Conservation (phyloP, 2,888 invertebrate species). For the Germaria angustata region DNA sequence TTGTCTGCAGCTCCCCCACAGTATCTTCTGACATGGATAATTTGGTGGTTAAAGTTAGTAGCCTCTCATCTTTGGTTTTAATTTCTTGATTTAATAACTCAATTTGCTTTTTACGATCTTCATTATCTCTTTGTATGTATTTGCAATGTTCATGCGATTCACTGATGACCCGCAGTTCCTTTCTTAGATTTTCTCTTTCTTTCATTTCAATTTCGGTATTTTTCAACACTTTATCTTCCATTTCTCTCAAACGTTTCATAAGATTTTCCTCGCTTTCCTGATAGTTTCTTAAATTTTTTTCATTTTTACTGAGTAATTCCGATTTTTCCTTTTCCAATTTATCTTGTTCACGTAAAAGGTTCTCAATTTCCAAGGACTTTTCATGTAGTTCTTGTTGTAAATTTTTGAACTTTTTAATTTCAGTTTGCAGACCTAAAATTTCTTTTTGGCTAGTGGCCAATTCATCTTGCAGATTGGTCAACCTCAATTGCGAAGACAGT, state of each 20-base stretch:
- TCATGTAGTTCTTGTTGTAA: constrained; percentile 66
- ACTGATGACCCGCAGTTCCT: constrained; percentile 79
- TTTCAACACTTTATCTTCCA: constrained; percentile 73
- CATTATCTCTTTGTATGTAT: constrained; percentile 74
- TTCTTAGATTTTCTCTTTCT: constrained; percentile 80
- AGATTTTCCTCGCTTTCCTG: constrained; percentile 74
- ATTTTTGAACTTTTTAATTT: constrained; percentile 54
- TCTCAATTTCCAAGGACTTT: constrained; percentile 67
- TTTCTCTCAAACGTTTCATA: constrained; percentile 71
- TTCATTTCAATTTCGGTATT: constrained; percentile 71
- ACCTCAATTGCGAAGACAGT: constrained; percentile 68
- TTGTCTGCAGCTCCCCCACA: constrained; percentile 79
- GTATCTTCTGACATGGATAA: constrained; percentile 71
- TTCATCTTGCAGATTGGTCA: constrained; percentile 70
- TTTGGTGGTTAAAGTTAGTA: constrained; percentile 73
- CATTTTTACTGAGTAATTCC: constrained; percentile 73
- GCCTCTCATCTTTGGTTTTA: constrained; percentile 82
- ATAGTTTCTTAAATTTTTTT: constrained; percentile 73
- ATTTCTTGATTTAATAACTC: constrained; percentile 82
- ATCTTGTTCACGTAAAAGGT: constrained; percentile 68
- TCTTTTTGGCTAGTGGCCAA: constrained; percentile 70
- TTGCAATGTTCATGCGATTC: constrained; percentile 77
- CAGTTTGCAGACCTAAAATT: constrained; percentile 65
- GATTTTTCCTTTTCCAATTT: constrained; percentile 75
- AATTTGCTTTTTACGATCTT: constrained; percentile 81